phyloP scores from a whole-genome alignment of 1,140 invertebrate genomes.

The Drosophila melanica region DNA sequence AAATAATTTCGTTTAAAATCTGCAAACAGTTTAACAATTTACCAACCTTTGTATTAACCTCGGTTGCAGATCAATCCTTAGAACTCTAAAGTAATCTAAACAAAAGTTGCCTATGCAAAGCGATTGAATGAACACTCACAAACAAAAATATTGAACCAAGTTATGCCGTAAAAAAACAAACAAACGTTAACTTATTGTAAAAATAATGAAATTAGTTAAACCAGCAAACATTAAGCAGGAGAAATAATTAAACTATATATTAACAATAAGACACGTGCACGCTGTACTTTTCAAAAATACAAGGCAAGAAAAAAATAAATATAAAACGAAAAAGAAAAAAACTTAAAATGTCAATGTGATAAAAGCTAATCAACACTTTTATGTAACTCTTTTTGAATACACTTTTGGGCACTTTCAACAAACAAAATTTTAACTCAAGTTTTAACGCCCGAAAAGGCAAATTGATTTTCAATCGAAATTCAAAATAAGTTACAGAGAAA shows the following conservation, averaged over 20 bases:
- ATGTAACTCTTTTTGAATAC: constrained; percentile 69
- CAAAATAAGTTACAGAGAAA: constrained; percentile 62
- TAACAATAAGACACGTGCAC: constrained; percentile 72
- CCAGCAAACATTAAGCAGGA: constrained; percentile 17
- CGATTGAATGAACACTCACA: constrained; percentile 14
- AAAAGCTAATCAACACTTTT: constrained; percentile 75
- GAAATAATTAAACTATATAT: constrained; percentile 60
- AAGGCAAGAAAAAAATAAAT: constrained; percentile 48
- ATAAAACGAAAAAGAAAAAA: constrained; percentile 40
- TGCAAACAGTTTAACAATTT: constrained; percentile 42
- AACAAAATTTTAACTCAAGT: constrained; percentile 58
- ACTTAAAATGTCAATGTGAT: constrained; percentile 73
- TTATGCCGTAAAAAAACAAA: constrained; percentile 47
- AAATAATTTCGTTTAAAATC: constrained; percentile 61
- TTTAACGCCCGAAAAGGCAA: constrained; percentile 51
- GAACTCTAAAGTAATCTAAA: constrained; percentile 60
- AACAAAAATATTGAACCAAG: constrained; percentile 21
- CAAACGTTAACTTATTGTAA: constrained; percentile 81
- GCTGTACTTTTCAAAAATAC: constrained; percentile 76
- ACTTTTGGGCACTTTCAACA: constrained; percentile 66
- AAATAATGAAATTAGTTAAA: constrained; percentile 38
- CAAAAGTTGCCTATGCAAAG: constrained; percentile 75
- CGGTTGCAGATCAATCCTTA: constrained; percentile 50
- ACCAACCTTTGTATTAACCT: constrained; percentile 27
- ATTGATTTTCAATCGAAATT: constrained; percentile 60